Percentiles rank a stretch among this genome's conserved stretches.
These are phyloP conservation scores for Clarias batrachus DNA, from an alignment of 2,113 vertebrate species.

Conservation along the genomic window DNA sequence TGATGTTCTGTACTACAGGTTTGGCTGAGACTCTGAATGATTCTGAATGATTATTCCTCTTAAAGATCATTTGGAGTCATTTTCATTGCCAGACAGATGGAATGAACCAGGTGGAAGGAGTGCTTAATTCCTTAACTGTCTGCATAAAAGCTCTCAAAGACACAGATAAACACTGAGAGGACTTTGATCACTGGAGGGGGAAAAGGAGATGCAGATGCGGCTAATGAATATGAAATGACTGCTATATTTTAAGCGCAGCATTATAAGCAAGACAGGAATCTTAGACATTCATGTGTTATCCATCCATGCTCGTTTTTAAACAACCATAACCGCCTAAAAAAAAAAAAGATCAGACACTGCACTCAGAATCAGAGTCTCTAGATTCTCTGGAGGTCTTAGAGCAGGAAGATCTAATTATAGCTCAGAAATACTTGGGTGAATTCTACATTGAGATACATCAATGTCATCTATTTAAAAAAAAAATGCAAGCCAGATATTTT, in stretches of 20 bases:
- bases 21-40: not conserved
- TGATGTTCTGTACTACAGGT: not conserved
- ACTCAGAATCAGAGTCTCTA: too few relatives aligned
- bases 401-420: not conserved
- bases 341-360: not conserved
- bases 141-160: not conserved
- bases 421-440: not conserved
- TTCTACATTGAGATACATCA: conserved; percentile 6
- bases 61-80: not conserved
- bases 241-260: not conserved
- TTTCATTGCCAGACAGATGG: not conserved
- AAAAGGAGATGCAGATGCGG: not conserved
- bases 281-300: not conserved
- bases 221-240: not conserved
- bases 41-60: not conserved
- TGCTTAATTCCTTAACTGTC: not conserved
- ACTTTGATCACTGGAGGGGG: not conserved
- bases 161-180: not conserved
- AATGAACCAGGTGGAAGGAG: not conserved
- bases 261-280: not conserved
- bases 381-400: not conserved
- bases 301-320: not conserved
- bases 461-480: conserved; percentile 3
- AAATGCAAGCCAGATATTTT: conserved; percentile 14
- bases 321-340: not conserved